Conservation (phyloP, 2,113 vertebrate species). For the Vimba vimba region DNA sequence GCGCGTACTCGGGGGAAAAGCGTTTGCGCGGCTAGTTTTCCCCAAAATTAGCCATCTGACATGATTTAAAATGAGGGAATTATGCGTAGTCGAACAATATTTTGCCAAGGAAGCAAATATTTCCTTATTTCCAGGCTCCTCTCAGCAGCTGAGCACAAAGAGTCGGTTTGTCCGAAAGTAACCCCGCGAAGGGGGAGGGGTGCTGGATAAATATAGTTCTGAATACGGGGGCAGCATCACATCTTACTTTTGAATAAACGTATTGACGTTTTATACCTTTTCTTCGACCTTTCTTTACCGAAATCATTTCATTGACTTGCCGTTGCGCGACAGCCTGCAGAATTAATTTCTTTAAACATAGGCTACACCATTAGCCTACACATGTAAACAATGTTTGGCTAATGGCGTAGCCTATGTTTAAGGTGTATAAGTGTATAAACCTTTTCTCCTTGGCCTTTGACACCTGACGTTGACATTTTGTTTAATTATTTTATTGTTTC, state of each 20-base stretch:
- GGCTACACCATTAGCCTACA: neutral
- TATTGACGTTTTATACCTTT: slow-evolving; percentile 41
- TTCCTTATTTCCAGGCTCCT: neutral
- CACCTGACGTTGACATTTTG: too few relatives aligned
- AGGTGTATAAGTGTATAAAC: too few relatives aligned
- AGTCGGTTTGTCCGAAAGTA: slow-evolving; percentile 75
- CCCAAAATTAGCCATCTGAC: neutral
- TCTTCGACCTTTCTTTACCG: neutral
- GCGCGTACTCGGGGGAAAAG: neutral
- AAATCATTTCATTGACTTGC: neutral
- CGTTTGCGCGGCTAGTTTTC: neutral
- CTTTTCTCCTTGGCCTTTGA: too few relatives aligned
- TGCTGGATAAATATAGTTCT: slow-evolving; percentile 61
- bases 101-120: neutral
- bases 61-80: neutral
- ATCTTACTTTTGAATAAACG: neutral
- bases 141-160: slow-evolving; percentile 5
- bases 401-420: too few relatives aligned
- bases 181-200: slow-evolving; percentile 58
- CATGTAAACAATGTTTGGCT: too few relatives aligned
- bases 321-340: neutral
- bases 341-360: neutral
- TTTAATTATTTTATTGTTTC: too few relatives aligned
- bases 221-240: slow-evolving; percentile 27
- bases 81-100: neutral